Evolutionary conservation across 2,797 vertebrate genomes (phyloP), one percentile per base, ranked within the genome.

Genomic region (Australoheros facetus): DNA sequence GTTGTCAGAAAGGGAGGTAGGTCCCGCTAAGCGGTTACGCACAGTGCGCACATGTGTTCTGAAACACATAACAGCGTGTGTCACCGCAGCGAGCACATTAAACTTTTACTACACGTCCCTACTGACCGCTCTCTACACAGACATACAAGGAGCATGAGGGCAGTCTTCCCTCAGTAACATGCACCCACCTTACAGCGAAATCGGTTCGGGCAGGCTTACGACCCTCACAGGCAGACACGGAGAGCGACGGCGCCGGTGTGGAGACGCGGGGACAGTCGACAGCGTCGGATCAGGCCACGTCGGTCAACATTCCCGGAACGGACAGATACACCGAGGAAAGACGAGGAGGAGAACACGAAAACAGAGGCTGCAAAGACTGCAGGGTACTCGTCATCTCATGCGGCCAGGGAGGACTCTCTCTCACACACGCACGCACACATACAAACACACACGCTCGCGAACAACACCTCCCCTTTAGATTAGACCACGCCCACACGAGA

Each of bases 361-460:
- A 85, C 83, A 84, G 87, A 85, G 84, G 85, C 87, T 39, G 86
- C 82, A 76, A 78, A 90, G 85, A 89, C 88, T 87, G 89, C 90
- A 77, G 87, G 87, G 84, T 85, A 84, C 91, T 84, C 45, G 45
- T 93, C 93, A 90, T 93, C 91, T 91, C 91, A 87, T 91, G 85
- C 88, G 77, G 83, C 88, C 83, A 78, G 75, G 77, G 72, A 91
- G 85, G 79, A 91, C 77, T 80, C 79, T 71, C 71, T 77, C 77
- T 57, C 42, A 45, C 51, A 73, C 55, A 13, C 57, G 42, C 34
- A 21, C 17, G 56, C 26, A 64, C 71, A 64, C 73, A 32, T 53
- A 79, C 81, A 73, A 21, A 81, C 71, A 54, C 57, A 34, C 73
- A 59, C 78, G 51, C 73, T 71, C 71, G 64, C 55, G 86, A 82